Evolutionary conservation across 2,113 vertebrate genomes (phyloP), one percentile per base, ranked within the genome.

Genomic region (Mixornis gularis): DNA sequence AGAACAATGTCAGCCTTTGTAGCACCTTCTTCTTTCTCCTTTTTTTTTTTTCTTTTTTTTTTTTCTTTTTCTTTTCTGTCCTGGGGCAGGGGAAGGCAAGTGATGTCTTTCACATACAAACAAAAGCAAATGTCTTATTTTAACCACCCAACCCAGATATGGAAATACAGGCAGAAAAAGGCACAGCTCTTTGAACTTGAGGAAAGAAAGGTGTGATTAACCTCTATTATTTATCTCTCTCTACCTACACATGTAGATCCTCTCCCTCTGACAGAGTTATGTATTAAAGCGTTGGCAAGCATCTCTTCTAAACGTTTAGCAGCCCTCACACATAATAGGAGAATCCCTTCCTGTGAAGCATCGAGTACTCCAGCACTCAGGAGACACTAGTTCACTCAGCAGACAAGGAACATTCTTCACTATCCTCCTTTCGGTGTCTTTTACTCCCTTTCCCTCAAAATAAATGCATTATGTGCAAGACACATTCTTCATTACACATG

Each of bases 81-180:
- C 16, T 76, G 4, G 9, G 6, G 2, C 5, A 3, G 17, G 6
- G 2, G 4, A 48, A 3, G 11, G 34, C 13, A 48, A 41, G 6
- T 30, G 5, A 1, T 41, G 4, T 41, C 34, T 88, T 87, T 53
- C 21, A 5, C 48, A 74, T 41, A 94, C 74, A 97, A 96, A 96
- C 48, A 96, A 90, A 92, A 94, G 66, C 40, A 94, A 95, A 94
- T 46, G 77, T 83, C 76, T 93, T 91, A 90, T 96, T 93, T 96
- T 94, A 95, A 95, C 86, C 70, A 96, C 32, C 38, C 62, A 96
- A 69, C 18, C 46, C 78, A 89, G 70, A 94, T 92, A 96, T 7
- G 84, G 56, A 96, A 62, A 12, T 34, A 21, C 7, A 85, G 62
- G 46, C 77, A 88, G 49, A 93, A 88, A 96, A 87, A 72, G 51